Base-by-base conservation (phyloP, 2,113 vertebrate genomes). In the Gymnobelideus leadbeateri region DNA sequence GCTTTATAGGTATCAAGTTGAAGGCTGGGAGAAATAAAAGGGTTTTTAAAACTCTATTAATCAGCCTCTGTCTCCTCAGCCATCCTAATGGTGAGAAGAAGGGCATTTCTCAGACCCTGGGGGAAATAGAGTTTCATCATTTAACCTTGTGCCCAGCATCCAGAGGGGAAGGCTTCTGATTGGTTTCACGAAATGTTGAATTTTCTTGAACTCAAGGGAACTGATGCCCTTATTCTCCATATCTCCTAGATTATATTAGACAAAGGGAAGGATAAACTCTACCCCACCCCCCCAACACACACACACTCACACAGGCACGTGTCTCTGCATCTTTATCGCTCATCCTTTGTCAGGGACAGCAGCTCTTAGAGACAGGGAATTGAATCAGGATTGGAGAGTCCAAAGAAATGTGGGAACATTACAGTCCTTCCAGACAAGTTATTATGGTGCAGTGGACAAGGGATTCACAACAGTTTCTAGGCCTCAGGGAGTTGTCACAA, bases 141-240 rank as follows among this genome's bases (percentile, higher is more conserved):
- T 94, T 91, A 90, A 92, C 21, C 54, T 68, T 26, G 92, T 46
- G 54, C 61, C 77, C 90, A 92, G 92, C 94, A 95, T 92, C 91
- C 89, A 54, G 50, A 51, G 49, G 93, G 61, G 49, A 96, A 95
- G 52, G n/a, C 57, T 52, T 89, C 5, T 96, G 90, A 96, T 90
- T 96, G 37, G 52, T 57, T 95, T 89, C 94, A 94, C 91, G 94
- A 49, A 92, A 49, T 61, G 37, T 21, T 93, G 94, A 94, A 94
- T 93, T 89, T 94, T 94, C 89, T 96, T n/a, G 95, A 94, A 84
- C 91, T 96, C 54, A 89, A 94, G 92, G 92, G 94, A 96, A 93
- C 3, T 28, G 93, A 92, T 91, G 21, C 91, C 47, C 91, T 97
- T 91, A 51, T 51, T 51, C 37, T 28, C 23, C 84, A 16, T 43